Percentiles rank a stretch among this genome's conserved stretches.
Evolutionary conservation across 2,113 vertebrate species (phyloP).

Genomic region (Corapipo altera): DNA sequence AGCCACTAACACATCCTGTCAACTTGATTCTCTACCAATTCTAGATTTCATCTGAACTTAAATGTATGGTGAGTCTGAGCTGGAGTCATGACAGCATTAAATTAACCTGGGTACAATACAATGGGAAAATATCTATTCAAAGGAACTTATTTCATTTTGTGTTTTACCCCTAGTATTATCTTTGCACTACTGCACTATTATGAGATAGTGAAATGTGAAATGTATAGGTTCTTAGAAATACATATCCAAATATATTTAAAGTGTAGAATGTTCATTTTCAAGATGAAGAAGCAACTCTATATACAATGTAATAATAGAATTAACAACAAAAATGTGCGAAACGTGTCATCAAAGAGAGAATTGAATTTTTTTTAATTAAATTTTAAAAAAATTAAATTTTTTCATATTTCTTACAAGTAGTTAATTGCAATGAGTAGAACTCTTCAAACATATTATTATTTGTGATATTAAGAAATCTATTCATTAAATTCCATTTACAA

Average conservation of each 20-base stretch:
- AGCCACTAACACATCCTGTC: neutral
- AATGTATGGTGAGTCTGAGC: rapidly evolving
- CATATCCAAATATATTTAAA: neutral
- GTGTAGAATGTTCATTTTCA: neutral
- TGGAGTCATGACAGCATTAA: neutral
- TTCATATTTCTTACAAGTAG: neutral
- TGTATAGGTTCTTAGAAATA: neutral
- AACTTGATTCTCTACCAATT: neutral
- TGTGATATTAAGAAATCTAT: neutral
- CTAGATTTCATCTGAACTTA: neutral
- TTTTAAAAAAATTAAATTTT: neutral
- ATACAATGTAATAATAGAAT: neutral
- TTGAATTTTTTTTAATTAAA: neutral
- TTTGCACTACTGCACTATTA: neutral
- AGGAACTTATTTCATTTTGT: neutral
- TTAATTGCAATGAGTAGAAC: neutral
- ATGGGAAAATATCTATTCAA: neutral
- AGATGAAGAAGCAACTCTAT: neutral
- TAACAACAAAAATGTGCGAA: neutral
- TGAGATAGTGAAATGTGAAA: neutral
- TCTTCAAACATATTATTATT: neutral
- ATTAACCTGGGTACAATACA: neutral
- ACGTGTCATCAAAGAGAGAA: neutral
- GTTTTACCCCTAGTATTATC: neutral
- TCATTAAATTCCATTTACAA: neutral